Evolutionary conservation across 53 echinoderm and acorn worm species (phyloP).

Genomic region (Crossaster papposus): DNA sequence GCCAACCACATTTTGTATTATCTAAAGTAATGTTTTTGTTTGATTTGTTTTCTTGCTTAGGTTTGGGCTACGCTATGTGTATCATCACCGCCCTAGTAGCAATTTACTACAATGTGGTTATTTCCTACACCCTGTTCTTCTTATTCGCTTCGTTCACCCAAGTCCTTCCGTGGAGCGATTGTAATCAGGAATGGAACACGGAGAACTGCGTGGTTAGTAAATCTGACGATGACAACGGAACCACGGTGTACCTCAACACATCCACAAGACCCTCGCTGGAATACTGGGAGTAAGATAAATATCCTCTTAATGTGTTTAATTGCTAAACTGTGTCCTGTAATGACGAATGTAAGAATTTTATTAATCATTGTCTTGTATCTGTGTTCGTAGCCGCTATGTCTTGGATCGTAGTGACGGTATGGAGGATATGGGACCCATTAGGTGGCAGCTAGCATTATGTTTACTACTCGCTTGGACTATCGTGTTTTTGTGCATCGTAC

Average conservation of each 20-base stretch:
- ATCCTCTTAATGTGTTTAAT: background rate
- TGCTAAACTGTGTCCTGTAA: background rate
- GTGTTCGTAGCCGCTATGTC: conserved; percentile 57
- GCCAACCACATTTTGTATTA: too few species aligned
- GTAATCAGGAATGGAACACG: conserved; percentile 68
- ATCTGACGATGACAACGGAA: conserved; percentile 12
- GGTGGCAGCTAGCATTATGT: conserved; percentile 76
- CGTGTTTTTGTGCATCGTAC: conserved; percentile 68
- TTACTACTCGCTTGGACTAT: conserved; percentile 71
- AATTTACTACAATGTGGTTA: conserved; percentile 82
- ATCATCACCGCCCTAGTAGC: conserved; percentile 75
- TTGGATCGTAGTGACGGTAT: conserved; percentile 66
- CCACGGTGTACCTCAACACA: conserved; percentile 23
- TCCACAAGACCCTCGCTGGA: conserved; percentile 69
- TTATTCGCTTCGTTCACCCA: conserved; percentile 70
- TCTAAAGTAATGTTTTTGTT: too few species aligned
- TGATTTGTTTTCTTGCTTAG: conserved; percentile 40
- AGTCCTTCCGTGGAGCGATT: conserved; percentile 78
- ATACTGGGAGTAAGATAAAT: conserved; percentile 73
- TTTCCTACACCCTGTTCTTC: conserved; percentile 79
- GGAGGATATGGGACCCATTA: conserved; percentile 62
- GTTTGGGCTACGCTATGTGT: conserved; percentile 79
- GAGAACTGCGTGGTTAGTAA: conserved; percentile 63
- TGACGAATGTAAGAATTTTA: too few species aligned
- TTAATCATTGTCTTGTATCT: too few species aligned